Evolutionary conservation across 2,888 invertebrate genomes (phyloP), one percentile per base, ranked within the genome.

Genomic region (Chrysodeixis includens): DNA sequence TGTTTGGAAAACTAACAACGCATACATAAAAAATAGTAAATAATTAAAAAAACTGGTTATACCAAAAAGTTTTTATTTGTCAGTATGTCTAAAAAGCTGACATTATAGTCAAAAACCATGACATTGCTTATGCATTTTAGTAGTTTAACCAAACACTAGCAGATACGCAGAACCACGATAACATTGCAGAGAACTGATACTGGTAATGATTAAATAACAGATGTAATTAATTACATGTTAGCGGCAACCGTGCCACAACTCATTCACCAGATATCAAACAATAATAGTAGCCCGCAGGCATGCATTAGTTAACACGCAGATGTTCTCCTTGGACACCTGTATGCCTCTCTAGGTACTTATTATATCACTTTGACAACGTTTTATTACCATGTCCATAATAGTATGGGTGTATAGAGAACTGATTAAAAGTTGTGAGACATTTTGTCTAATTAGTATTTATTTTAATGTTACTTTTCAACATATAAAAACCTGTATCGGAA

Each of bases 151-250:
- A 40, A 40, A 5, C n/a, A 40, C 40, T 5, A 40, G 2, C 40
- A n/a, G 0, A 40, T 40, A 40, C 40, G n/a, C 40, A 40, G 40
- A 40, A 40, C 40, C 40, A 35, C 40, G n/a, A 40, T 40, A 40
- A 40, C 40, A n/a, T 40, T 40, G 40, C n/a, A n/a, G 40, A 40
- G n/a, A 6, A 40, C 6, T n/a, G 14, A 40, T n/a, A n/a, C 40
- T n/a, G n/a, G n/a, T 40, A 40, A 40, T 40, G n/a, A 40, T 40
- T 40, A 6, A 40, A 40, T 40, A 40, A 40, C 40, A 40, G 40
- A 40, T 40, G 40, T 40, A 40, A 40, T 40, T 40, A 40, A 40
- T 40, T n/a, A 40, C 40, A 40, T 40, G 40, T 40, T 40, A n/a
- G 14, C 14, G 14, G 40, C n/a, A 40, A 40, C 40, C 14, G n/a